Evolutionary conservation across 2,797 vertebrate species (phyloP), one percentile per base, ranked within the genome.

Genomic region (Limosa lapponica): DNA sequence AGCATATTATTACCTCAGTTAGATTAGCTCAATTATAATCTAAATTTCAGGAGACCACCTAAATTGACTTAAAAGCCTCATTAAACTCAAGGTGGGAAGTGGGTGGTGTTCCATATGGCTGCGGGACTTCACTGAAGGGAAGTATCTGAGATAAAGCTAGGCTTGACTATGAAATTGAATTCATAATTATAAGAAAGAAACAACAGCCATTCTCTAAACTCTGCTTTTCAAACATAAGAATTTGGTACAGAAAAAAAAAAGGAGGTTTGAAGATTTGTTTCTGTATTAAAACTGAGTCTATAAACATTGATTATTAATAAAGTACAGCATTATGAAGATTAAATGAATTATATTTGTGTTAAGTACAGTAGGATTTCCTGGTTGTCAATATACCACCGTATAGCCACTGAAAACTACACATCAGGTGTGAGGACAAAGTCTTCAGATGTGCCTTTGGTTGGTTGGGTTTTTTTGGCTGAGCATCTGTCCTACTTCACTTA

Each of bases 301-400:
- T 75, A 90, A 34, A 65, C 8, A 72, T 62, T 79, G n/a, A 64
- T 75, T 66, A 92, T 52, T 81, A 81, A 74, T 66, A 59, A 86
- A 82, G 28, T 73, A 54, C 8, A 72, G 58, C 39, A 64, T 48
- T 89, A 84, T 20, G 39, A 90, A 89, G 39, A 55, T 66, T 10
- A 90, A 86, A 88, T 69, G 3, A 93, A 70, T 37, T 59, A 2
- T 37, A 85, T 48, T 51, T 87, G 30, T 82, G n/a, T 25, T 73
- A 77, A 73, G 27, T 48, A 87, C 7, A 44, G 41, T 4, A 72
- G 19, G 48, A 80, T 66, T 90, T 93, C 48, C 69, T 39, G 30
- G 58, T 32, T 65, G 16, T 75, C 66, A 72, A 28, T 39, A 86
- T 15, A 81, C 3, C n/a, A 71, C 5, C 22, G 6, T 75, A 37